Percentiles rank a stretch among this genome's conserved stretches.
Conservation (phyloP, 1,140 invertebrate genomes). For the Rhyacophila brunnea region DNA sequence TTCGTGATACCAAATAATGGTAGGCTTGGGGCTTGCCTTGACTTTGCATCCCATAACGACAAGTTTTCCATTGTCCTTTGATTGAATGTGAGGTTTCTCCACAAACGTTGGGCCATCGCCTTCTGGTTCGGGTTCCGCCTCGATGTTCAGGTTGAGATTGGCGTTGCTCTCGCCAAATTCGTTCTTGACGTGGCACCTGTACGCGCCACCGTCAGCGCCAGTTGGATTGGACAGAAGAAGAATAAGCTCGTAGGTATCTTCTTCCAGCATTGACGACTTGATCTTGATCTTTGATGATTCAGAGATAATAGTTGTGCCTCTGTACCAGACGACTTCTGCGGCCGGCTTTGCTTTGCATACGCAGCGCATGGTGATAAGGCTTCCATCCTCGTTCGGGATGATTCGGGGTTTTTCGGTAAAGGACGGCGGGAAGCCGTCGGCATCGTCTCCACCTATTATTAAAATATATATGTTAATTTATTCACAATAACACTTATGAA, state of each 20-base stretch:
- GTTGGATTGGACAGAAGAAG: constrained; percentile 84
- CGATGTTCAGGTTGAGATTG: constrained; percentile 97
- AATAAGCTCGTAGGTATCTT: constrained; percentile 86
- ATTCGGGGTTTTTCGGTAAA: constrained; percentile 97
- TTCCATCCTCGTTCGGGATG: constrained; percentile 94
- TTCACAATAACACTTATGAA: no score
- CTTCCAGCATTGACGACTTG: constrained; percentile 69
- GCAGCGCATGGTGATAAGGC: constrained; percentile 93
- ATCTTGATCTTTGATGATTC: constrained; percentile 86
- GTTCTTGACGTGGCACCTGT: constrained; percentile 95
- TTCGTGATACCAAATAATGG: constrained; percentile 90
- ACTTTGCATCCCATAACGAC: constrained; percentile 98
- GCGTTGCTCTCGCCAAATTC: constrained; percentile 97
- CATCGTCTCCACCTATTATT: constrained; percentile 78
- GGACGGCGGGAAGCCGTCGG: constrained; percentile 86
- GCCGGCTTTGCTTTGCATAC: constrained; percentile 91
- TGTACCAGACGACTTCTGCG: constrained; percentile 87
- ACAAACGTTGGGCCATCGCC: constrained; percentile 97
- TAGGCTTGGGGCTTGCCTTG: constrained; percentile 89
- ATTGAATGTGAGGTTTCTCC: constrained; percentile 92
- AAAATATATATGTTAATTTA: no score
- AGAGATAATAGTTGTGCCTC: constrained; percentile 80
- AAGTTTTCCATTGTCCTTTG: constrained; percentile 91
- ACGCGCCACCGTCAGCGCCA: constrained; percentile 92
- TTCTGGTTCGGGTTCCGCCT: constrained; percentile 87